Evolutionary conservation across 1,140 invertebrate genomes (phyloP), one percentile per base, ranked within the genome.

Genomic region (Bactericera cockerelli): DNA sequence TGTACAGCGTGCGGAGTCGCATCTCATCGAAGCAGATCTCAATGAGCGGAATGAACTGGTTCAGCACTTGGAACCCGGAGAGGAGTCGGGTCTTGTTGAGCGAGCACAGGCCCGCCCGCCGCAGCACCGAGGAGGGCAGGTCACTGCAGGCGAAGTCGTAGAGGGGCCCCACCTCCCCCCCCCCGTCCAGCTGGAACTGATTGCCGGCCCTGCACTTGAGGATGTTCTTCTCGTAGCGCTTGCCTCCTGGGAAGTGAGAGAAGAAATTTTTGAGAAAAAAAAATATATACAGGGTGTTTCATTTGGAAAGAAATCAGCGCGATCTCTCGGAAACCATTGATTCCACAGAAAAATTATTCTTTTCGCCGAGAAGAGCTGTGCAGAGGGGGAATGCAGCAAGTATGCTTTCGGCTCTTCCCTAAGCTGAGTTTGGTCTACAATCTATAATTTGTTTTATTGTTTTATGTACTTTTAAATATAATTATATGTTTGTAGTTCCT

Each of bases 1-100:
- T 28, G 25, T 62, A 62, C 22, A 59, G 22, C 0, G 61, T 21
- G 3, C 19, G 11, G n/a, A 56, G 22, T 1, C 53, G 11, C 14
- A 22, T 14, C 26, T 59, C 38, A 25, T 62, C 55, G 36, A 59
- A 62, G 26, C 61, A 62, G 8, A 57, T 25, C 14, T 54, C 31
- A n/a, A 62, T 62, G 3, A 56, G 6, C 10, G 24, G 21, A 8
- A 62, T 11, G 24, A 57, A 62, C 26, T 14, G n/a, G n/a, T 49
- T 49, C 4, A 49, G 22, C 4, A 49, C 42, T 22, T 49, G 42
- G 22, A 49, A 49, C n/a, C 42, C 42, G n/a, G 42, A 6, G 8
- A 8, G 4, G 8, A 49, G 42, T 16, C 19, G n/a, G 8, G 42
- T 49, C 19, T 49, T 49, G n/a, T 49, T 49, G 4, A 49, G n/a